These are phyloP conservation scores for Phytoseiulus persimilis DNA, from an alignment of 2,888 invertebrate species.

Conservation along the genomic window DNA sequence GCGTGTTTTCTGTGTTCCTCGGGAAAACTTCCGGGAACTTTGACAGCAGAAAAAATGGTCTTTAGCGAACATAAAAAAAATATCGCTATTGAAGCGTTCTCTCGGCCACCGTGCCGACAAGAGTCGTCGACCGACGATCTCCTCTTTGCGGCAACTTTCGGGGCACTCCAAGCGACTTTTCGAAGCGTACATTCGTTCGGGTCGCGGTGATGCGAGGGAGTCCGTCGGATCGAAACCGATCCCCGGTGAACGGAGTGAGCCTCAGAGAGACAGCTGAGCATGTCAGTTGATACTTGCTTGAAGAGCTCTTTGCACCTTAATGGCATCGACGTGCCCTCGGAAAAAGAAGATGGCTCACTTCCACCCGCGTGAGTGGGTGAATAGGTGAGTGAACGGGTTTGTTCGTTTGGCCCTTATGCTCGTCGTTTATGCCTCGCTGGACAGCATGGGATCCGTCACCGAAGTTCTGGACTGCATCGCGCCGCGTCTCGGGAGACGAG, in stretches of 20 bases:
- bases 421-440: neutral
- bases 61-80: too few species aligned
- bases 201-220: neutral
- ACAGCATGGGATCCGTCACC: neutral
- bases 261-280: neutral
- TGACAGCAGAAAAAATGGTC: neutral
- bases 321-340: neutral
- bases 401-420: neutral
- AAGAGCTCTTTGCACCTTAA: constrained; percentile 5
- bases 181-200: neutral
- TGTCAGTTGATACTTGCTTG: neutral
- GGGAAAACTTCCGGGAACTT: neutral
- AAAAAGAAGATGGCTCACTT: neutral
- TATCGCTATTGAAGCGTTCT: too few species aligned
- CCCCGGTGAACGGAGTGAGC: neutral
- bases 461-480: neutral
- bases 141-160: neutral
- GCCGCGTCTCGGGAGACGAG: neutral
- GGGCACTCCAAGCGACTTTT: neutral
- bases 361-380: neutral
- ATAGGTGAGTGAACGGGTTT: neutral
- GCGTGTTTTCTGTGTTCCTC: neutral
- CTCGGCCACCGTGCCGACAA: too few species aligned
- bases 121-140: neutral
- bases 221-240: neutral